Base-by-base conservation (phyloP, 2,113 vertebrate genomes). In the Zosterops lateralis region DNA sequence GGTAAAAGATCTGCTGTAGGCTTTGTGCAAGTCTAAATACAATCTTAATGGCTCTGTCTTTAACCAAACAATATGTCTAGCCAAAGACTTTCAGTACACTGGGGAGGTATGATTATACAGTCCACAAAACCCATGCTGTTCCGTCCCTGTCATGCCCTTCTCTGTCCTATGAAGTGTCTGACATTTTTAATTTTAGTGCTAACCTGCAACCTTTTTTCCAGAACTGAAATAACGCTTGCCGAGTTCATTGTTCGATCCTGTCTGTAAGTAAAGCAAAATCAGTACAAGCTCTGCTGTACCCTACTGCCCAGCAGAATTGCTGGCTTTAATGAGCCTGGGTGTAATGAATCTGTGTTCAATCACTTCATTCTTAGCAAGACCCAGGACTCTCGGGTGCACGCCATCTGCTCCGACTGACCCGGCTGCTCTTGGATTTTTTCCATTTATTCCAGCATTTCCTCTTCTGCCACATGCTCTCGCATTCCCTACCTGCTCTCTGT, bases 361-460 rank as follows among this genome's bases (percentile, higher is more conserved):
- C 90, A 40, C 64, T 83, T 70, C 67, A 83, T 64, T 57, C 93
- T 80, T 74, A 80, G 60, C 90, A 70, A 92, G 67, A 77, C 51
- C 44, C 40, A 2, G 87, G 83, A 57, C 87, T 72, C 93, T 88
- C 5, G 7, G 85, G 95, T 64, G 68, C 56, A 67, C 16, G 84
- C 92, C 96, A 96, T 96, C 96, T 96, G 96, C 79, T 95, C 82
- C 11, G n/a, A 61, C 88, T 58, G 82, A 93, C 79, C 54, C 1
- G 24, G 18, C 54, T 34, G 58, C 64, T 77, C 82, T 62, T 92
- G 90, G 71, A 90, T 47, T 70, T 85, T 66, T 83, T 88, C 85
- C 83, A 58, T 36, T 80, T 85, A 73, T 76, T 74, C 79, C 75
- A 90, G 67, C 75, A 85, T 76, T 95, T 96, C 92, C 90, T 93